Conservation (phyloP, 2,888 invertebrate genomes). For the Chloromyia formosa region DNA sequence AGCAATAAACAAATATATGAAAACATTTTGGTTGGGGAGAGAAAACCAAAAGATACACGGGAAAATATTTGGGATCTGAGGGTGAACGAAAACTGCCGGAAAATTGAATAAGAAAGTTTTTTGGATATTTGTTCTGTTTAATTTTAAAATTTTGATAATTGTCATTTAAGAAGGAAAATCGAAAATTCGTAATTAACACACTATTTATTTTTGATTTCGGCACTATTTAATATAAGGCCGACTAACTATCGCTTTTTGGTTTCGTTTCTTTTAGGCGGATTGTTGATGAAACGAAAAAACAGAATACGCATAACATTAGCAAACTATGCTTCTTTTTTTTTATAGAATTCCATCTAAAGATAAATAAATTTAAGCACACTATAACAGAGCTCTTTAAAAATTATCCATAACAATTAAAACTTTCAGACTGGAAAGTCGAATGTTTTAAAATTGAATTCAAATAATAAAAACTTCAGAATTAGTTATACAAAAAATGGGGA, state of each 20-base stretch:
- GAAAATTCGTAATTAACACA: constrained; percentile 1
- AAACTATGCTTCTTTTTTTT: background rate
- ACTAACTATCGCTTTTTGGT: constrained; percentile 19
- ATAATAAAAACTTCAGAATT: too few relatives aligned
- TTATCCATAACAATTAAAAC: constrained; percentile 22
- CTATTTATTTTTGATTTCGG: constrained; percentile 7
- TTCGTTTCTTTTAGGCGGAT: constrained; percentile 27
- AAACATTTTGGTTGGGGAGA: background rate
- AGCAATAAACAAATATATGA: constrained; percentile 30
- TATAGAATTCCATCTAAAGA: constrained; percentile 39
- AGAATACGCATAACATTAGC: constrained; percentile 42
- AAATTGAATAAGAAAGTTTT: constrained; percentile 45
- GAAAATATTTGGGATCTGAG: constrained; percentile 24
- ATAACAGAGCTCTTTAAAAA: constrained; percentile 49
- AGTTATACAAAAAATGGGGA: too few relatives aligned
- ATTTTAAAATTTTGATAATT: constrained; percentile 24
- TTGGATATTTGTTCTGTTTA: constrained; percentile 46
- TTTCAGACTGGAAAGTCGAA: too few relatives aligned
- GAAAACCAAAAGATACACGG: background rate
- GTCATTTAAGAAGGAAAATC: background rate
- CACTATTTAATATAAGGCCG: too few relatives aligned
- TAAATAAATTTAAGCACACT: constrained; percentile 31
- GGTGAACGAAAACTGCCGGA: constrained; percentile 12
- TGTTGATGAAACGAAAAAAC: constrained; percentile 46
- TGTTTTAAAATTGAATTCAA: too few relatives aligned